Evolutionary conservation across 2,113 vertebrate species (phyloP).

Genomic region (Sebastes fasciatus): DNA sequence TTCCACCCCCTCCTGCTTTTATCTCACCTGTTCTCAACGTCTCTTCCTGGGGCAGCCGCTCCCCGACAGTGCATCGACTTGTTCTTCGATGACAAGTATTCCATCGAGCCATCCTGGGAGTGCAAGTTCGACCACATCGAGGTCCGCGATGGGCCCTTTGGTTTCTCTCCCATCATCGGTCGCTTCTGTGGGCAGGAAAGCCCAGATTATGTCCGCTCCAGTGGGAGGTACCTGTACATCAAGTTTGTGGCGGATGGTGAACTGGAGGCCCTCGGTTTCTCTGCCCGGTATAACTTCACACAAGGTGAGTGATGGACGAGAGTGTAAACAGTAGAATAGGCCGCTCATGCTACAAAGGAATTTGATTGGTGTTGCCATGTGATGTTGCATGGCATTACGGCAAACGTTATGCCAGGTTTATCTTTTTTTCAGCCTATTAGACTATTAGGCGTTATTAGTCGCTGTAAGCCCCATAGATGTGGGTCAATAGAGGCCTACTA

Average conservation of each 20-base stretch:
- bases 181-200: conserved; percentile 96
- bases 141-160: conserved; percentile 97
- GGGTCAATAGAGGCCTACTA: too few relatives aligned
- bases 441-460: too few relatives aligned
- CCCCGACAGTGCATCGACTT: conserved; percentile 97
- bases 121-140: conserved; percentile 99
- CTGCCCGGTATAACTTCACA: conserved; percentile 96
- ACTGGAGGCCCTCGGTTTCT: conserved; percentile 94
- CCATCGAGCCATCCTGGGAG: conserved; percentile 98
- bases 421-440: too few relatives aligned
- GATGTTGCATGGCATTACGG: neutral
- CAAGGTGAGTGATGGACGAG: conserved; percentile 86
- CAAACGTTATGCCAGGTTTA: neutral
- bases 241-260: conserved; percentile 98
- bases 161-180: conserved; percentile 96
- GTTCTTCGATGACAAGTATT: conserved; percentile 95
- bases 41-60: conserved; percentile 62
- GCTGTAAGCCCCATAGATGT: too few relatives aligned
- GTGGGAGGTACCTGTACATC: conserved; percentile 97
- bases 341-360: neutral
- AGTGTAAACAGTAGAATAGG: neutral
- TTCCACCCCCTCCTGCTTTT: neutral
- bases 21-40: neutral
- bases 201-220: conserved; percentile 94
- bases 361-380: neutral